Percentiles rank a stretch among this genome's conserved stretches.
Conservation (phyloP, 2,113 vertebrate genomes). For the Chaenocephalus aceratus region DNA sequence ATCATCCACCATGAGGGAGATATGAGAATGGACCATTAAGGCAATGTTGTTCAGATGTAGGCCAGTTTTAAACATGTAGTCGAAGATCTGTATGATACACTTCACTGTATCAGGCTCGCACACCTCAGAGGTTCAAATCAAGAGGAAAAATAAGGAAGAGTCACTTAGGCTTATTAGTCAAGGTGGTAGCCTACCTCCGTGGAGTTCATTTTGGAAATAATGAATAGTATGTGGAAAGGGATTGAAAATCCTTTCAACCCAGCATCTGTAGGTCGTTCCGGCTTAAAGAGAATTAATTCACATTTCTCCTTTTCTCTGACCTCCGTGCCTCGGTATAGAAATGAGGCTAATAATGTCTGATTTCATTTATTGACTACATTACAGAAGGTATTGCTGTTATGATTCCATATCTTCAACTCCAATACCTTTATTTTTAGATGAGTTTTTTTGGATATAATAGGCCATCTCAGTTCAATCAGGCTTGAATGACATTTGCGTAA, state of each 20-base stretch:
- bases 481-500: constrained; percentile 26
- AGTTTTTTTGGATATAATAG: constrained; percentile 15
- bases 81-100: constrained; percentile 12
- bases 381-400: constrained; percentile 58
- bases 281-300: constrained; percentile 87
- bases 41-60: constrained; percentile 19
- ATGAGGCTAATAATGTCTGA: constrained; percentile 89
- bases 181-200: constrained; percentile 34
- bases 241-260: constrained; percentile 73
- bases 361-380: constrained; percentile 87
- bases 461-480: constrained; percentile 12
- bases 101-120: neutral
- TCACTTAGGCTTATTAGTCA: constrained; percentile 58
- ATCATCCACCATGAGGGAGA: constrained; percentile 2
- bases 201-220: constrained; percentile 57
- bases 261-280: constrained; percentile 86
- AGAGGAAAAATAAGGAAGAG: constrained; percentile 48
- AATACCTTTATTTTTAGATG: constrained; percentile 22
- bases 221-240: constrained; percentile 58
- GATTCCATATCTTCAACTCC: constrained; percentile 27
- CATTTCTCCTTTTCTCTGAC: constrained; percentile 82
- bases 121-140: constrained; percentile 32
- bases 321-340: constrained; percentile 84
- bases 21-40: constrained; percentile 39
- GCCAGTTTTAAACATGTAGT: constrained; percentile 15